Evolutionary conservation across 2,888 invertebrate species (phyloP).

Genomic region (Liopterus haemorrhoidalis): DNA sequence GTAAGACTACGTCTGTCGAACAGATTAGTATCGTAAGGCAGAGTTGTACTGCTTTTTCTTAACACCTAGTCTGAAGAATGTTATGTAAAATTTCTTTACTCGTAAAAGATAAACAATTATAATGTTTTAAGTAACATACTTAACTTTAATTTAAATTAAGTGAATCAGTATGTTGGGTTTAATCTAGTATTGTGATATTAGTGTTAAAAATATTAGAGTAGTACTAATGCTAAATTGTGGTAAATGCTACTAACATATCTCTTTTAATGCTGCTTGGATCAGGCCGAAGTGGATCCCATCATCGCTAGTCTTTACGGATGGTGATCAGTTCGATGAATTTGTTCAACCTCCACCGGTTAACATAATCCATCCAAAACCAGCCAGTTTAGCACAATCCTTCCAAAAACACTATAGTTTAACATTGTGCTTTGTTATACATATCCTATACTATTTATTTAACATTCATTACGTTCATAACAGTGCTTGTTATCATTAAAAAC

Average conservation of each 20-base stretch:
- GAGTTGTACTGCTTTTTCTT: no score
- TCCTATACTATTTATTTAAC: no score
- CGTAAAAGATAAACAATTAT: no score
- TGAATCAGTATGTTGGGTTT: no score
- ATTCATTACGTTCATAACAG: conserved; percentile 12
- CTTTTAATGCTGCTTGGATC: conserved; percentile 24
- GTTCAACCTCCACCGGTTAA: conserved; percentile 64
- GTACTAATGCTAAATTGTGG: background rate
- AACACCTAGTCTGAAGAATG: no score
- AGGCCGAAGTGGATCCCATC: conserved; percentile 60
- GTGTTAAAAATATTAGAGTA: no score
- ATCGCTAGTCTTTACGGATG: conserved; percentile 57
- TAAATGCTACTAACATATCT: background rate
- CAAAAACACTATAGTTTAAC: conserved; percentile 21
- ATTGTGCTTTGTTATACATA: conserved; percentile 20
- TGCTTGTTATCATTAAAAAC: conserved; percentile 16
- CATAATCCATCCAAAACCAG: conserved; percentile 62
- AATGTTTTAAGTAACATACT: no score
- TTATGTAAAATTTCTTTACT: no score
- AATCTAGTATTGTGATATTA: no score
- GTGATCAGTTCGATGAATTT: conserved; percentile 59
- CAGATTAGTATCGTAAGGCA: no score
- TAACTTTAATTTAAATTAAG: no score
- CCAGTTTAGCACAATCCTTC: conserved; percentile 40
- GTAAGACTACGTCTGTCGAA: no score